A percentile compares a stretch with the other conserved stretches of the same genome.
Conservation (phyloP, 92 coral and sea anemone genomes). For the Meandrina meandrites region DNA sequence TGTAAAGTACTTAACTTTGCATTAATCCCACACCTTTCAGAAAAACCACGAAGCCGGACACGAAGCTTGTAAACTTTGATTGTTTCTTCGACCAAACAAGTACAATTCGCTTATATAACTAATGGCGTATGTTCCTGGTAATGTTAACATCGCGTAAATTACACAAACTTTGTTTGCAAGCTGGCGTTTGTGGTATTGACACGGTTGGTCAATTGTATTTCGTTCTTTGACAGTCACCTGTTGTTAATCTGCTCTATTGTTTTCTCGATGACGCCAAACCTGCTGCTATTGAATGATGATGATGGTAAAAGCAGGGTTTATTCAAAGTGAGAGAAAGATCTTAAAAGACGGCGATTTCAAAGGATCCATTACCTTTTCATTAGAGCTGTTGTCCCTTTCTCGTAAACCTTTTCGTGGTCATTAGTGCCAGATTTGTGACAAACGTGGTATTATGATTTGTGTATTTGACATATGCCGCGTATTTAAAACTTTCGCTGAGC, state of each 20-base stretch:
- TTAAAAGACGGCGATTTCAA: conserved; percentile 17
- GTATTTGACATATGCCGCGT: not conserved
- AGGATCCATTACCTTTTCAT: not conserved
- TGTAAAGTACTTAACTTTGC: not conserved
- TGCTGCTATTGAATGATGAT: not conserved
- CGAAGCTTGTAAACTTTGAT: not conserved
- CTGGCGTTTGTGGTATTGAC: conserved; percentile 8
- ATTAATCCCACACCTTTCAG: not conserved
- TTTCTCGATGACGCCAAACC: conserved; percentile 10
- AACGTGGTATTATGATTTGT: too few relatives aligned
- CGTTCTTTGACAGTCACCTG: conserved; percentile 21
- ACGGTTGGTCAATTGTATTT: conserved; percentile 11
- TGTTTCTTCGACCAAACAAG: not conserved
- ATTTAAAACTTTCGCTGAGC: not conserved
- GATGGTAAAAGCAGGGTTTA: not conserved
- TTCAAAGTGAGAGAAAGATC: not conserved
- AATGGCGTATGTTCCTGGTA: conserved; percentile 10
- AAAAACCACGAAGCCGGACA: not conserved
- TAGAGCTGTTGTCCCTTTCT: not conserved
- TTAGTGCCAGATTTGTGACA: conserved; percentile 1
- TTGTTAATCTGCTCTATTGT: conserved; percentile 12
- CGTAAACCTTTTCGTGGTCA: not conserved
- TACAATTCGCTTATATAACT: not conserved
- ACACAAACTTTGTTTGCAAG: conserved; percentile 7
- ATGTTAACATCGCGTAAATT: conserved; percentile 8